Base-by-base conservation (phyloP, 2,113 vertebrate species). In the Cryptomyrus ogoouensis region DNA sequence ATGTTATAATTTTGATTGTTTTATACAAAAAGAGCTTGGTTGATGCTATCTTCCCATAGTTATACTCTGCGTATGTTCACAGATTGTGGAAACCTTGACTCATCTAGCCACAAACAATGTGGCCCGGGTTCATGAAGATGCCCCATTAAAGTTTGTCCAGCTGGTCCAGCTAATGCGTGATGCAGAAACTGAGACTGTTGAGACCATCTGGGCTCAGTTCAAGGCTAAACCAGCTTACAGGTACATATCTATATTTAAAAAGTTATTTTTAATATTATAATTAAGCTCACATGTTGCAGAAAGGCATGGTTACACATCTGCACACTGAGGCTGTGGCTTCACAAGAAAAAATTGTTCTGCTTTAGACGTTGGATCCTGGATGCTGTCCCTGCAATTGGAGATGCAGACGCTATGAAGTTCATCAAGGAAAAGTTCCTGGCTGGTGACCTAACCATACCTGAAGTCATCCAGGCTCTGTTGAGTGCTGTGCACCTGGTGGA, bases 321-420 rank as follows among this genome's bases (percentile, higher is more conserved):
- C 13, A 31, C 6, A 27, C 10, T n/a, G 19, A 24, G 52, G 84
- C 46, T 49, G 13, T 35, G 84, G 13, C 24, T 83, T n/a, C 12
- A 8, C 21, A 74, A 6, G 50, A 2, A n/a, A n/a, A 24, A 19
- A 8, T 10, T 89, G 58, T 1, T 88, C 1, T 91, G 49, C 91
- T 87, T 13, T 86, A 98, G 97, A 91, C 91, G 93, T 62, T 96
- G 95, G 94, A 74, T 98, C 85, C 92, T 97, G 94, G 95, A 96
- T 91, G 91, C 95, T 46, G 24, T 97, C 17, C 92, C 96, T 86
- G 93, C 95, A 84, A 93, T 95, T 91, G 94, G 92, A 89, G 96
- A 91, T 90, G 92, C 94, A 50, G 89, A 24, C 10, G 91, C 95
- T 0, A 83, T 98, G n/a, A 94, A 56, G 87, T 97, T 97, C 92